Evolutionary conservation across 2,113 vertebrate genomes (phyloP).

Genomic region (Centropus unirufus): DNA sequence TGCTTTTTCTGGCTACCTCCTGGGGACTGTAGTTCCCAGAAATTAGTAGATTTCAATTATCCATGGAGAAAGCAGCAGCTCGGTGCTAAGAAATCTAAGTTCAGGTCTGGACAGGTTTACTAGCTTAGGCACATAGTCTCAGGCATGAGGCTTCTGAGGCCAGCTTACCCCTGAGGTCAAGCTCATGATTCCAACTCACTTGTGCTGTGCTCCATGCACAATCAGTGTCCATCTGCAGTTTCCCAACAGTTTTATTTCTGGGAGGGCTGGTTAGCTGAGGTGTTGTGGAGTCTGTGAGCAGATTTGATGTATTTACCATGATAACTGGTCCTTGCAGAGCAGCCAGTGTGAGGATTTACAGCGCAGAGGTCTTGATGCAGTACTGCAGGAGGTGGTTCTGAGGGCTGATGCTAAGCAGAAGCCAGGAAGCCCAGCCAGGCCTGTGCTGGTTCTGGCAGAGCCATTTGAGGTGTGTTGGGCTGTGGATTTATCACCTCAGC

Average conservation of each 20-base stretch:
- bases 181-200: not conserved
- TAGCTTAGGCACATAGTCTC: not conserved
- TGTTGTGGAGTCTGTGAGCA: not conserved
- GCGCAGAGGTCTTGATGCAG: not conserved
- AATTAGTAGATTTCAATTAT: not conserved
- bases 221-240: rapidly evolving
- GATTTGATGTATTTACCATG: not conserved
- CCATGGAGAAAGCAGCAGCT: not conserved
- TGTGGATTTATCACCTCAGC: not conserved
- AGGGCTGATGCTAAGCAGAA: not conserved
- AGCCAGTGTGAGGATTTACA: not conserved
- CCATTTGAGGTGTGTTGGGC: rapidly evolving
- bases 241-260: not conserved
- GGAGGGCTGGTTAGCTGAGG: not conserved
- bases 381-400: not conserved
- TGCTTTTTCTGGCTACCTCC: not conserved
- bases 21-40: not conserved
- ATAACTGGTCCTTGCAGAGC: not conserved
- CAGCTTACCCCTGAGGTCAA: not conserved
- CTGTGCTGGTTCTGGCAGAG: not conserved
- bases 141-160: not conserved
- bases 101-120: not conserved
- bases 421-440: not conserved
- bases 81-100: not conserved
- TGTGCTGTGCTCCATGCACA: not conserved